phyloP scores from a whole-genome alignment of 2,888 invertebrate species.

The Papilio protenor region DNA sequence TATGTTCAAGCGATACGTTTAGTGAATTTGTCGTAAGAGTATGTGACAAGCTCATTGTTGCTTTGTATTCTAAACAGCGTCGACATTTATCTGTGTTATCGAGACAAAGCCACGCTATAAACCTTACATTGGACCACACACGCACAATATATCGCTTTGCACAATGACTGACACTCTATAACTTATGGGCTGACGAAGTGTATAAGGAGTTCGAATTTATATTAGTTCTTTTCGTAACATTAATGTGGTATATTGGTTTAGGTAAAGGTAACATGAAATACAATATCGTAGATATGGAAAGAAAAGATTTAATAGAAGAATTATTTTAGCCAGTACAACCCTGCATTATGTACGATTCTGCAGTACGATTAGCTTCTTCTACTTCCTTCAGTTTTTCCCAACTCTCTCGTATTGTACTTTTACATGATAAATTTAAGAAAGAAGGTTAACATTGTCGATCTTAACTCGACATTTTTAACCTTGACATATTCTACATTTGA shows the following conservation, averaged over 20 bases:
- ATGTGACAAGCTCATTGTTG: constrained; percentile 77
- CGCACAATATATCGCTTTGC: constrained; percentile 78
- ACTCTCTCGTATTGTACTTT: background rate
- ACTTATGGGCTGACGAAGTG: constrained; percentile 75
- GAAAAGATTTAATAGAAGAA: background rate
- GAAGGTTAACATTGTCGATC: background rate
- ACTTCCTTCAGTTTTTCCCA: constrained; percentile 8
- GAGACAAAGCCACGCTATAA: constrained; percentile 81
- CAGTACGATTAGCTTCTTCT: constrained; percentile 10
- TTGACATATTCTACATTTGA: background rate
- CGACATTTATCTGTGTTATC: constrained; percentile 83
- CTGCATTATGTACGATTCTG: background rate
- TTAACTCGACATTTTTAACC: background rate
- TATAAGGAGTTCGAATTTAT: constrained; percentile 69
- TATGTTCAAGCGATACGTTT: constrained; percentile 41
- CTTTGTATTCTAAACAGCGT: constrained; percentile 78
- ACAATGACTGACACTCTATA: constrained; percentile 78
- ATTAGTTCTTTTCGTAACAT: constrained; percentile 67
- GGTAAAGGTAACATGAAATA: background rate
- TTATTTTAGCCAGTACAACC: constrained; percentile 17
- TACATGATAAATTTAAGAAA: background rate
- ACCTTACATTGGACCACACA: constrained; percentile 83
- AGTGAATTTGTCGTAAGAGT: constrained; percentile 77
- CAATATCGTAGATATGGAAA: background rate
- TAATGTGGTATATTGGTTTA: constrained; percentile 50